Conservation (phyloP, 2,113 vertebrate genomes). For the Caracal caracal region DNA sequence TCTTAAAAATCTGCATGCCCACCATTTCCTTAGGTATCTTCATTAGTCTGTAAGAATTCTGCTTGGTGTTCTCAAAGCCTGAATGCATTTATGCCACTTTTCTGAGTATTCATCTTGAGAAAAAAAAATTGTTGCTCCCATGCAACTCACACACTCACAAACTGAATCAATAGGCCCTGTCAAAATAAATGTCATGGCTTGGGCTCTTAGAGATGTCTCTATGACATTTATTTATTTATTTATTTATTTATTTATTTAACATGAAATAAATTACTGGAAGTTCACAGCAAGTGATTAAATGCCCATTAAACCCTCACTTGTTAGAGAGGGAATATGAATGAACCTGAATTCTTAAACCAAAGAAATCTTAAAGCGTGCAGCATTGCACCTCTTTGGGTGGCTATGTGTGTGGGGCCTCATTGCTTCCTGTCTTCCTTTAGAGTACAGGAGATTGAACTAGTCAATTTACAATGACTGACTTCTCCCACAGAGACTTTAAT, state of each 20-base stretch:
- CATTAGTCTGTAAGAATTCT: neutral
- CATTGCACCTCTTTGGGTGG: neutral
- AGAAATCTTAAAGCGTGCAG: neutral
- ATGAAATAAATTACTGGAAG: constrained; percentile 31
- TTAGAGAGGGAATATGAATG: neutral
- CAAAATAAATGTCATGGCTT: constrained; percentile 41
- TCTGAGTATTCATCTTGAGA: constrained; percentile 41
- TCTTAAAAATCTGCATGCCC: neutral
- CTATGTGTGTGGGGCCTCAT: fast-evolving
- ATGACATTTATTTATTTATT: neutral
- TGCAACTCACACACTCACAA: constrained; percentile 9
- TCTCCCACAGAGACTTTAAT: neutral
- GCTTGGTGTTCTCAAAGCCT: neutral
- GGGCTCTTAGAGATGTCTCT: constrained; percentile 27
- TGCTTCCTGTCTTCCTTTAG: neutral
- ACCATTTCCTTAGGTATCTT: neutral
- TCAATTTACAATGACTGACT: neutral
- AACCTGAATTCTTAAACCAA: neutral
- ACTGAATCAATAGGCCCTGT: neutral
- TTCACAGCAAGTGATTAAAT: constrained; percentile 52
- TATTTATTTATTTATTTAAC: neutral
- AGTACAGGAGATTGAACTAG: neutral
- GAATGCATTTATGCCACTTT: neutral
- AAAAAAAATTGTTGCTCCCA: neutral
- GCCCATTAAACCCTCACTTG: constrained; percentile 23